These are phyloP conservation scores for Heterocephalus glaber DNA, from an alignment of 2,113 vertebrate genomes.

Conservation along the genomic window DNA sequence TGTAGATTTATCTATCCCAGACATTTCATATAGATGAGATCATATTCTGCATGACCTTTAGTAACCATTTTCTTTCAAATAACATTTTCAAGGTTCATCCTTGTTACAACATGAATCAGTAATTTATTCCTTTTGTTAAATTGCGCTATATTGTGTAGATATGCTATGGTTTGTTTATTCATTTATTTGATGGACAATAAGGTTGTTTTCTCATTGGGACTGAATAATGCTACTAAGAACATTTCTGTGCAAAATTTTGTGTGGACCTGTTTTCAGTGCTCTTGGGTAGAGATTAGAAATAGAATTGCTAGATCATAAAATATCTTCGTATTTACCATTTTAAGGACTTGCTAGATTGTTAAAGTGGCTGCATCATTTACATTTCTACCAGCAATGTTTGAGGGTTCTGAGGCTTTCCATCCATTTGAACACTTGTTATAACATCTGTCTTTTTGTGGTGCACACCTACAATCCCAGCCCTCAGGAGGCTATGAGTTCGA, in stretches of 20 bases:
- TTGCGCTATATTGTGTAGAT: not conserved
- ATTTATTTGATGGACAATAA: not conserved
- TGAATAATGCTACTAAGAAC: not conserved
- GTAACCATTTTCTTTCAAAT: not conserved
- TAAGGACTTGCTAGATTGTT: not conserved
- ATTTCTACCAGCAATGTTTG: not conserved
- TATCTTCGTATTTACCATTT: not conserved
- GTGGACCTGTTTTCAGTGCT: not conserved
- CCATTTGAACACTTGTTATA: not conserved
- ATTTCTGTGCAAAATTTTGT: not conserved
- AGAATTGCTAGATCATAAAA: not conserved
- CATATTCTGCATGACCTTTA: not conserved
- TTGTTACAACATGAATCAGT: not conserved
- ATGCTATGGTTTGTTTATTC: not conserved
- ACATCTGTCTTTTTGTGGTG: not conserved
- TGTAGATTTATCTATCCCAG: not conserved
- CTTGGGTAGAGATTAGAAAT: not conserved
- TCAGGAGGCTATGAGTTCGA: too few species aligned
- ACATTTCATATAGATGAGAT: not conserved
- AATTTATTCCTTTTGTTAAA: not conserved
- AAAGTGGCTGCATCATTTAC: not conserved
- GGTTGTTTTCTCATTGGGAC: not conserved
- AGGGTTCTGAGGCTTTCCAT: not conserved
- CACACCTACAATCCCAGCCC: too few species aligned
- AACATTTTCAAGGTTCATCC: not conserved